Evolutionary conservation across 2,797 vertebrate genomes (phyloP), one percentile per base, ranked within the genome.

Genomic region (Poeciliopsis presidionis): DNA sequence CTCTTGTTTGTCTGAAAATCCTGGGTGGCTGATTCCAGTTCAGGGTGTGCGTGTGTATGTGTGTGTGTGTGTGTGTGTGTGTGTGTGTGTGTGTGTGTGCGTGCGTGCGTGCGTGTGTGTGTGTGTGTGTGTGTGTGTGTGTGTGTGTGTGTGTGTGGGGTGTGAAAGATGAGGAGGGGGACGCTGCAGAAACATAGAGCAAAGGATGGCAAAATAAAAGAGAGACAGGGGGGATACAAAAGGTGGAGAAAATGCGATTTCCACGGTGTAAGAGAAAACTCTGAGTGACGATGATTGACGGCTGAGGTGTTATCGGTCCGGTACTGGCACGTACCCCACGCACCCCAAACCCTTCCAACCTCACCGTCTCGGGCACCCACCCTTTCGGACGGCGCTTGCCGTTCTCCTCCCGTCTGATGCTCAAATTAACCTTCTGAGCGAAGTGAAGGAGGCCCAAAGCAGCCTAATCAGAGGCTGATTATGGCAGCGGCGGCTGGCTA

Each of bases 381-480:
- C 81, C 81, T 91, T 90, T 92, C 75, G 90, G 94, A 93, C 85
- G 95, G 95, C 96, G 89, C 93, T 94, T 87, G 86, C 91, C 82
- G 87, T 90, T 90, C 88, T 92, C 93, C 91, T 97, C 97, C 61
- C 97, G 96, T 98, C 97, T 99, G 97, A 99, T 97, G 97, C 97
- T 97, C 97, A 99, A 99, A 99, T 99, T 99, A 99, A 99, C 97
- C 97, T 99, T 98, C 97, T 97, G 97, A 96, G 97, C 96, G 96
- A 97, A 97, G 97, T 98, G 97, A 98, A 98, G 97, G 97, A 97
- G 97, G 97, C 97, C 97, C 96, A 97, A 97, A 98, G 97, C 97
- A 97, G 97, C 97, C 97, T 99, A 99, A 99, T 99, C 98, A 99
- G 97, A 96, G 96, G 96, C 97, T 99, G 98, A 99, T 99, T 98